phyloP scores from a whole-genome alignment of 2,888 invertebrate genomes.

The Athetis lepigone region DNA sequence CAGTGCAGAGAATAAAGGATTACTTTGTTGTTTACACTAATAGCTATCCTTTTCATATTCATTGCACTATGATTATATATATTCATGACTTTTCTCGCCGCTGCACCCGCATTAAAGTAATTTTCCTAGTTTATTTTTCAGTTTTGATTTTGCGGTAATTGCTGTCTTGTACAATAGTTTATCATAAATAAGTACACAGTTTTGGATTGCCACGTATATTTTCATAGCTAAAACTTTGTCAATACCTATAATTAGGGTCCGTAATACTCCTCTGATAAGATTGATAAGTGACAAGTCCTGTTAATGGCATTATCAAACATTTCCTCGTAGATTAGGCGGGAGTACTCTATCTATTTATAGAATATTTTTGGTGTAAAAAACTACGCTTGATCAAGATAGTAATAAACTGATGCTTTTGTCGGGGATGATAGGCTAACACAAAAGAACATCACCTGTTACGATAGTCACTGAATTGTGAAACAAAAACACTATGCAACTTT shows the following conservation, averaged over 20 bases:
- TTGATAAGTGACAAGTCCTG: constrained; percentile 26
- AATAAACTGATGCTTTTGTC: too few species aligned
- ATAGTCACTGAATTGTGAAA: too few species aligned
- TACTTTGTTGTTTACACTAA: constrained; percentile 47
- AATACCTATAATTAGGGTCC: constrained; percentile 15
- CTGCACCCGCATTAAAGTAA: neutral
- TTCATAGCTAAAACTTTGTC: neutral
- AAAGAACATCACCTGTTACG: too few species aligned
- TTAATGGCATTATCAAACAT: constrained; percentile 12
- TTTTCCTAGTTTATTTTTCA: neutral
- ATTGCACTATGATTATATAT: constrained; percentile 14
- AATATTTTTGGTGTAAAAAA: neutral
- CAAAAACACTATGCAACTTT: too few species aligned
- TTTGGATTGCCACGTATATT: neutral
- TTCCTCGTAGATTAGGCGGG: constrained; percentile 24
- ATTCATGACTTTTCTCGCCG: constrained; percentile 1
- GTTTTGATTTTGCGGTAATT: neutral
- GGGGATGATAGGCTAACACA: too few species aligned
- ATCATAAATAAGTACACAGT: neutral
- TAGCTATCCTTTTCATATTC: constrained; percentile 9
- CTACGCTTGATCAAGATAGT: too few species aligned
- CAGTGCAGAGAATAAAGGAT: constrained; percentile 32
- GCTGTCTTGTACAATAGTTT: neutral
- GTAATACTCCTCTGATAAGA: constrained; percentile 25
- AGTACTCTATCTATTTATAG: neutral